phyloP scores from a whole-genome alignment of 2,113 vertebrate genomes.

The Chloropsis hardwickii region DNA sequence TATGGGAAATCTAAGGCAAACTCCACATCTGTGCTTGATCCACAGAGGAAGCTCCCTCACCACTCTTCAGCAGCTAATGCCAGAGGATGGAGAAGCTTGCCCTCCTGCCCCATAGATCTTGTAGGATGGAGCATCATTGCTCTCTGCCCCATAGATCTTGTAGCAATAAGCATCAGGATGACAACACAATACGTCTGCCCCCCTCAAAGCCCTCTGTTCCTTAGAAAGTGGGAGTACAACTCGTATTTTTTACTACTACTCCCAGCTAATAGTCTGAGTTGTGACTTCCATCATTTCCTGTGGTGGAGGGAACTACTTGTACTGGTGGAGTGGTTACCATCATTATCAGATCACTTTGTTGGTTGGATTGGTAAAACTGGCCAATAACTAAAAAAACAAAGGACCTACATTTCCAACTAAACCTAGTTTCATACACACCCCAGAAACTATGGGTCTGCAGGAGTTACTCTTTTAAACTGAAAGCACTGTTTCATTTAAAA shows the following conservation, averaged over 20 bases:
- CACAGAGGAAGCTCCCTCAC: not conserved
- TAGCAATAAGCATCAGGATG: not conserved
- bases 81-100: not conserved
- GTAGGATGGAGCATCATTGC: not conserved
- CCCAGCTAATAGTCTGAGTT: not conserved
- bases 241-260: not conserved
- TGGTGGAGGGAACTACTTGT: not conserved
- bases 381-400: not conserved
- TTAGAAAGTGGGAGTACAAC: not conserved
- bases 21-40: not conserved
- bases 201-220: not conserved
- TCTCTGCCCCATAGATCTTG: not conserved
- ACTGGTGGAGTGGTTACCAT: not conserved
- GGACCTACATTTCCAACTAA: not conserved
- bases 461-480: not conserved
- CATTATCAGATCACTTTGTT: not conserved
- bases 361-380: not conserved
- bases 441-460: not conserved
- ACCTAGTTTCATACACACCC: not conserved
- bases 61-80: not conserved
- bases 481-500: not conserved
- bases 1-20: not conserved
- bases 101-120: not conserved
- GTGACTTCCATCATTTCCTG: not conserved
- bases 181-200: accelerated